Evolutionary conservation across 2,113 vertebrate species (phyloP), one percentile per base, ranked within the genome.

Genomic region (Tetrao urogallus): DNA sequence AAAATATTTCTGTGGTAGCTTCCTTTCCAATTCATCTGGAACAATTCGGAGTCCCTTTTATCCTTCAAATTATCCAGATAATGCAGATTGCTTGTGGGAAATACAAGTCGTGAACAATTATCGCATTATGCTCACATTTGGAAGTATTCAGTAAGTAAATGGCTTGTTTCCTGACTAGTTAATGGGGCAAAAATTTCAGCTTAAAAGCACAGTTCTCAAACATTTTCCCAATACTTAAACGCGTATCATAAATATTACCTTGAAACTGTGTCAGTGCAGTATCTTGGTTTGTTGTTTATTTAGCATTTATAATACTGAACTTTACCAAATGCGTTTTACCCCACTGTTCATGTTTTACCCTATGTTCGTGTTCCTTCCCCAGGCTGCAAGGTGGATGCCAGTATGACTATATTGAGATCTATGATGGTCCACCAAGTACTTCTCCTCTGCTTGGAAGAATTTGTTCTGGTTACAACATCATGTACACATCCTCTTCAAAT

Each of bases 61-160:
- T 61, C 97, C 97, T 10, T 15, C 6, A 8, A 85, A 57, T 82
- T 96, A 96, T 58, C 71, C 95, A 10, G 93, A 95, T 79, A 94
- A 94, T 4, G 94, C 92, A 67, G 69, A 86, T 4, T 98, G 97
- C 50, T 47, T 96, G 56, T 98, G 98, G 97, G 87, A 98, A 94
- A 98, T 98, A 47, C 76, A 97, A 24, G 97, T 96, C 10, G 7
- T 0, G 2, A 97, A 87, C 83, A 97, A 97, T 79, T 88, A 92
- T 57, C 92, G 8, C 3, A 83, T 98, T 72, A 79, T 36, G 0
- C 22, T 98, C 22, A 32, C 72, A 11, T 97, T 98, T 78, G 43
- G 32, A 48, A 78, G 48, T 2, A 43, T 98, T 54, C 43, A 45
- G 98, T 98, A 93, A 98, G 97, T 97, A 86, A 92, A 81, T 3